Conservation (phyloP, 2,888 invertebrate genomes). For the Dusona sp. region DNA sequence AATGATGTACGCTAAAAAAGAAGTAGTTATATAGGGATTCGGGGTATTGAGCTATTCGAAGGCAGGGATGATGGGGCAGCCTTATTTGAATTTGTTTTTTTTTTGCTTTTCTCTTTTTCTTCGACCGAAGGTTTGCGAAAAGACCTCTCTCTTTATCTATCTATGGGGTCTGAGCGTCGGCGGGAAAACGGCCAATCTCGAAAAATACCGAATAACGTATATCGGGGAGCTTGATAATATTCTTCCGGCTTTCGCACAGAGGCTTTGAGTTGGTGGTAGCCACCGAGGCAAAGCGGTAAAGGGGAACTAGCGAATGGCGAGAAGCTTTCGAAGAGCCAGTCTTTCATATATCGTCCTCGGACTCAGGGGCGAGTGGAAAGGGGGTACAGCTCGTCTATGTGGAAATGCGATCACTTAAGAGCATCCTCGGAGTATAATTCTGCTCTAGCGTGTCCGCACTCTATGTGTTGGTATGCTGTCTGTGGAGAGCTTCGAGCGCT, state of each 20-base stretch:
- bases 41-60: slow-evolving; percentile 59
- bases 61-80: slow-evolving; percentile 41
- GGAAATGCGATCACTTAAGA: slow-evolving; percentile 85
- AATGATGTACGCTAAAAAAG: slow-evolving; percentile 22
- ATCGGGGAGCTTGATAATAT: slow-evolving; percentile 68
- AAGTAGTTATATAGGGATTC: slow-evolving; percentile 14
- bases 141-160: slow-evolving; percentile 4
- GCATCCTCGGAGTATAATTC: slow-evolving; percentile 83
- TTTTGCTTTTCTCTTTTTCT: slow-evolving; percentile 4
- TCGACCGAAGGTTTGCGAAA: slow-evolving; percentile 31
- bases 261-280: slow-evolving; percentile 55
- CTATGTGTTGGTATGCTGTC: slow-evolving; percentile 72
- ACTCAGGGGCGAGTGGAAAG: slow-evolving; percentile 23
- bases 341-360: slow-evolving; percentile 82
- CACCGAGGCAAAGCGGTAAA: slow-evolving; percentile 48
- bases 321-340: slow-evolving; percentile 74
- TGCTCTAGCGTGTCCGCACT: slow-evolving; percentile 72
- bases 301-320: slow-evolving; percentile 44
- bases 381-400: slow-evolving; percentile 83
- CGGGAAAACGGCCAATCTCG: slow-evolving; percentile 65
- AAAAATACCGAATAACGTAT: slow-evolving; percentile 66
- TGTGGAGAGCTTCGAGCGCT: slow-evolving; percentile 74
- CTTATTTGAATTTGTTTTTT: slow-evolving; percentile 64
- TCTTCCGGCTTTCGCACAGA: slow-evolving; percentile 62
- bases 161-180: slow-evolving; percentile 22